Conservation (phyloP, 2,113 vertebrate species). For the Cephalopterus ornatus region DNA sequence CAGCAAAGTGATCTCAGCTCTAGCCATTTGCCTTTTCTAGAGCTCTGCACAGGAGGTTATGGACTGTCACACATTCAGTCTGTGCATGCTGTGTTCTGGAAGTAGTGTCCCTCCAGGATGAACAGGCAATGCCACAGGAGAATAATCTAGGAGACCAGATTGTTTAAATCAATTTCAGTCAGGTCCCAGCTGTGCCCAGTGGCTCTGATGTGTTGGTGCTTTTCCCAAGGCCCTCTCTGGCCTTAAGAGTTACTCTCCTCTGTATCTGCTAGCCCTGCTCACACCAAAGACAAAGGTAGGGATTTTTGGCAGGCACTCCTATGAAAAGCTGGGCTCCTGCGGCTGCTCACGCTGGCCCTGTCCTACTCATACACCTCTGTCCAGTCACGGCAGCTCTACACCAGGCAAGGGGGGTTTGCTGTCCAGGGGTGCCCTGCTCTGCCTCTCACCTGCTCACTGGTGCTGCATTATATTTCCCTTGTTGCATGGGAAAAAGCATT, state of each 20-base stretch:
- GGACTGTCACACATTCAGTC: not conserved
- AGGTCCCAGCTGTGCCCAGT: not conserved
- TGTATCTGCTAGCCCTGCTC: not conserved
- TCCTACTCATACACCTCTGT: not conserved
- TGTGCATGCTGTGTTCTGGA: not conserved
- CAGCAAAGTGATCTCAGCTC: not conserved
- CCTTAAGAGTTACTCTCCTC: not conserved
- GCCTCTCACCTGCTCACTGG: accelerated
- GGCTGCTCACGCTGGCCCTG: accelerated
- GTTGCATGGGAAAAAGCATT: not conserved
- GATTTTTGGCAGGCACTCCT: not conserved
- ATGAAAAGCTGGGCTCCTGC: not conserved
- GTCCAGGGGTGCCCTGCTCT: not conserved
- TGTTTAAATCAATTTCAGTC: not conserved
- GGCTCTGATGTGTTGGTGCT: not conserved
- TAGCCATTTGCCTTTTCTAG: not conserved
- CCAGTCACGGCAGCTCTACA: not conserved
- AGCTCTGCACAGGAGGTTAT: not conserved
- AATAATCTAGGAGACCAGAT: not conserved
- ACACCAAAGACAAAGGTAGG: not conserved
- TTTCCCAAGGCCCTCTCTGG: not conserved
- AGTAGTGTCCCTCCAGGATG: not conserved
- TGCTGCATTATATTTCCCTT: not conserved
- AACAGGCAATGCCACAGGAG: not conserved
- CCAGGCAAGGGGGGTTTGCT: not conserved